Evolutionary conservation across 1,140 invertebrate species (phyloP), one percentile per base, ranked within the genome.

Genomic region (Calycopis cecrops): DNA sequence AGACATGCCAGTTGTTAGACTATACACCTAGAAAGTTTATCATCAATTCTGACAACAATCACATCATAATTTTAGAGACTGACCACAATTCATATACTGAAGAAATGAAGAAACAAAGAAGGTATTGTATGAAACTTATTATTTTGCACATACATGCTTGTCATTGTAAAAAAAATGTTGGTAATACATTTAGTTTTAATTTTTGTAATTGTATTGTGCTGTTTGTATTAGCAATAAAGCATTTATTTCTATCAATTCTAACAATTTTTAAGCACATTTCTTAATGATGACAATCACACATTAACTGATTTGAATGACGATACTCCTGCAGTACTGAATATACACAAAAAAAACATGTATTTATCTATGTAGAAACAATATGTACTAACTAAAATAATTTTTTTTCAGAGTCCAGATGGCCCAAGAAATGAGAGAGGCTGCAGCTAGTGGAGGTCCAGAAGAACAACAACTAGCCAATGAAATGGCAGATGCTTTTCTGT

Each of bases 41-140:
- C 0, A 94, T 99, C 48, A 97, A 99, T 86, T 91, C 92, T 8
- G 97, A 98, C 63, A 95, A 94, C n/a, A 95, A 94, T n/a, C 93
- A 97, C 74, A 90, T 99, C 35, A 89, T 99, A 35, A 91, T 98
- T 12, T 93, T 99, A 49, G 98, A 99, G 85, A 99, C 98, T 8
- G 99, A 99, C 84, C 98, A 99, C 73, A 99, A 99, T 84, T 94
- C 98, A 0, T 99, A 99, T 66, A 99, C 98, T 0, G 97, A 99
- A 70, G 96, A 98, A 64, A 98, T 97, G 4, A 99, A 99, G 76
- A 94, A 94, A 73, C 94, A 97, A 66, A 90, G 98, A 64, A 93
- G 97, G 77, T 90, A 70, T 67, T 11, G n/a, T n/a, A n/a, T n/a
- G n/a, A n/a, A n/a, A n/a, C n/a, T n/a, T n/a, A n/a, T n/a, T n/a